Percentiles rank a stretch among this genome's conserved stretches.
phyloP scores from a whole-genome alignment of 53 echinoderm and acorn worm species.

The Crossaster papposus region DNA sequence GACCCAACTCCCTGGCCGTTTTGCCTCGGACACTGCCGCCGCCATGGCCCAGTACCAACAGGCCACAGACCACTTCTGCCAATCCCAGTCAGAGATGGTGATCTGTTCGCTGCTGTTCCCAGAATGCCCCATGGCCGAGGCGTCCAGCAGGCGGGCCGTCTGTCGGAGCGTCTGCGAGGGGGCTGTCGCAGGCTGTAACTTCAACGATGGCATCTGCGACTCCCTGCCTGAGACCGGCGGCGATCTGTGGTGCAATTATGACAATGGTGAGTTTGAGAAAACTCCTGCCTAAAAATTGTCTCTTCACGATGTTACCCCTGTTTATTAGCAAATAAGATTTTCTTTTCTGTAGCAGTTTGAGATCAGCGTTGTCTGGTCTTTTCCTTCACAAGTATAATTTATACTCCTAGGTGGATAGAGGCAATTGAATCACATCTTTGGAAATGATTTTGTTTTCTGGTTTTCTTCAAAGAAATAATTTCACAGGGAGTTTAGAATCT shows the following conservation, averaged over 20 bases:
- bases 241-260: constrained; percentile 31
- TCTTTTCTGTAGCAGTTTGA: too few relatives aligned
- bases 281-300: not conserved
- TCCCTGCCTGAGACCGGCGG: constrained; percentile 29
- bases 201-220: not conserved
- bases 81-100: constrained; percentile 18
- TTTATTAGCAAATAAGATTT: too few relatives aligned
- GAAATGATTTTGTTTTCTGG: too few relatives aligned
- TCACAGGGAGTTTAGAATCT: too few relatives aligned
- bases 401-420: too few relatives aligned
- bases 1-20: constrained; percentile 68
- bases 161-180: constrained; percentile 67
- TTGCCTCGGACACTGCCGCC: constrained; percentile 11
- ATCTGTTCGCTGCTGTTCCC: constrained; percentile 64
- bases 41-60: constrained; percentile 39
- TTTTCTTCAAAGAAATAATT: too few relatives aligned
- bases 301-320: too few relatives aligned
- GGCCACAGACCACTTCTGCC: constrained; percentile 51
- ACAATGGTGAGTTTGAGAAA: constrained; percentile 18
- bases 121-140: constrained; percentile 58
- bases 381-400: too few relatives aligned
- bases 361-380: too few relatives aligned
- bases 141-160: constrained; percentile 45
- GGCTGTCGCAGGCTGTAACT: constrained; percentile 49
- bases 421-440: too few relatives aligned